Conservation (phyloP, 2,797 vertebrate genomes). For the Falco naumanni region DNA sequence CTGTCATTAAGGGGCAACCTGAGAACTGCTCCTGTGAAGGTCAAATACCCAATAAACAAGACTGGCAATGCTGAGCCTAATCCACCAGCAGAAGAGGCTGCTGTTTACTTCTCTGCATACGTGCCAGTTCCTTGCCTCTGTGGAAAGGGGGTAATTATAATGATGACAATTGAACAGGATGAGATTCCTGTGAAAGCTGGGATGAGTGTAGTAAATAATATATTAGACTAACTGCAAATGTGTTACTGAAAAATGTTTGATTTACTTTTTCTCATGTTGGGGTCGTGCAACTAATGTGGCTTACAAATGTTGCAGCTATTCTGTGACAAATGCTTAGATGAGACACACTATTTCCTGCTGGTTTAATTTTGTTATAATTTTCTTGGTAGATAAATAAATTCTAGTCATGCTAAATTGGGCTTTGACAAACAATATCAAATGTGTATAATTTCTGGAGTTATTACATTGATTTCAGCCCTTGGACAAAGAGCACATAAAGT, state of each 20-base stretch:
- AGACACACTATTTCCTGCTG: background rate
- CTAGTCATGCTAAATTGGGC: slow-evolving; percentile 25
- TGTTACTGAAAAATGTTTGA: background rate
- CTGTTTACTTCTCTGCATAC: background rate
- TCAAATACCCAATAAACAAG: background rate
- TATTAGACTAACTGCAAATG: background rate
- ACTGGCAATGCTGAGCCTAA: background rate
- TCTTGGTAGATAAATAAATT: slow-evolving; percentile 21
- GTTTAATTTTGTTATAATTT: slow-evolving; percentile 13
- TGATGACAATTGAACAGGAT: background rate
- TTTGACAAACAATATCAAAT: background rate
- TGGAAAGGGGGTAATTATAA: background rate
- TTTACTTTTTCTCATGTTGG: background rate
- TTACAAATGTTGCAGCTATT: slow-evolving; percentile 10
- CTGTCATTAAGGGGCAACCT: background rate
- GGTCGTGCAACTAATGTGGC: background rate
- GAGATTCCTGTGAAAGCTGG: background rate
- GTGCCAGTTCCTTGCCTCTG: background rate
- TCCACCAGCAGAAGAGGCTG: background rate
- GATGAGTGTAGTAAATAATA: background rate
- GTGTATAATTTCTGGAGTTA: background rate
- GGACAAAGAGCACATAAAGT: background rate
- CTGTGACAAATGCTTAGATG: background rate
- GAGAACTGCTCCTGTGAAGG: background rate
- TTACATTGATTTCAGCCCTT: background rate